Base-by-base conservation (phyloP, 2,888 invertebrate species). In the Drosophila quasianomalipes region DNA sequence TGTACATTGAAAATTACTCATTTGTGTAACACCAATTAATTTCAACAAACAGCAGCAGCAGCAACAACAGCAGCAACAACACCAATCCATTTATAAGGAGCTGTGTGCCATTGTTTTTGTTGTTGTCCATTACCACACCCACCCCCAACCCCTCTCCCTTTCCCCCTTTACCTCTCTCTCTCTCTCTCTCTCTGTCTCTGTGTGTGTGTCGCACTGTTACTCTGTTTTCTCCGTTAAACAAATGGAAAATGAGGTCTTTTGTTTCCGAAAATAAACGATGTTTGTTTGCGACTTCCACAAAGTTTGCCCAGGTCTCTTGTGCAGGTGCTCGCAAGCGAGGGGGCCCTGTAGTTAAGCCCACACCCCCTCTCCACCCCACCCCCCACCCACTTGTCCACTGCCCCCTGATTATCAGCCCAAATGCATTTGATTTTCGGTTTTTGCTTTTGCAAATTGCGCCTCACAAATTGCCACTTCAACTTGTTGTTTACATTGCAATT, bases 21-120 rank as follows among this genome's bases (percentile, higher is more conserved):
- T 91, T 89, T 92, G 87, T 90, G 86, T 90, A 90, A 90, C 90
- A 85, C 85, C 90, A 90, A 91, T 91, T 91, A 91, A 89, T 89
- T 85, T 89, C 81, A 86, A 89, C 91, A 90, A 89, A 89, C 88
- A 82, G 78, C 70, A 63, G 67, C 83, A 70, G 14, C 68, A 77
- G 73, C 82, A 79, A 70, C 70, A 78, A 60, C 69, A 54, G 22
- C 54, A 55, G 9, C 28, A 51, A 55, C 54, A 55, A 52, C 54
- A 53, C 58, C 53, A 64, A 58, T 37, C 76, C 83, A 85, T 85
- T 85, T 85, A 75, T 85, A 89, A 87, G 85, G 77, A 65, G 73
- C 55, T 44, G 16, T 68, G 37, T 33, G 54, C 57, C 60, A 71
- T 71, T 82, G 77, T 71, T 70, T 49, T 71, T 69, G 71, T 80